Percentiles rank a stretch among this genome's conserved stretches.
Evolutionary conservation across 1,140 invertebrate species (phyloP).

Genomic region (Araneus ventricosus): DNA sequence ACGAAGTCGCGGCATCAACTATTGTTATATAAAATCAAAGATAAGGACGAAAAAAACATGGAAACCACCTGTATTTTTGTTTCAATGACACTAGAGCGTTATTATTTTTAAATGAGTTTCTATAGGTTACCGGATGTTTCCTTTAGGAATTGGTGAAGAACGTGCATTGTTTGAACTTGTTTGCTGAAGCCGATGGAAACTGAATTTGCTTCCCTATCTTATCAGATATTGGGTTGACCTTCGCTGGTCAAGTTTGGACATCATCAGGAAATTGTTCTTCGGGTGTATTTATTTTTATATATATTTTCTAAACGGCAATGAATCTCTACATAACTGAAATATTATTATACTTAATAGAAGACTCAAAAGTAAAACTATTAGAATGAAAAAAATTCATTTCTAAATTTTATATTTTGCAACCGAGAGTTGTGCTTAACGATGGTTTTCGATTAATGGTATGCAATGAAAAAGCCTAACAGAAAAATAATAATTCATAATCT

Average conservation of each 20-base stretch:
- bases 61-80: neutral
- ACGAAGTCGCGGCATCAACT: too few relatives aligned
- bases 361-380: too few relatives aligned
- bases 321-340: neutral
- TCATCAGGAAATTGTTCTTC: constrained; percentile 16
- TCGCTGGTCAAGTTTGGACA: neutral
- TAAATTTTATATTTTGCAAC: too few relatives aligned
- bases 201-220: neutral
- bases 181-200: constrained; percentile 27
- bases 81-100: neutral
- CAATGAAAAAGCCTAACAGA: too few relatives aligned
- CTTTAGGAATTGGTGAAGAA: neutral
- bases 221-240: neutral
- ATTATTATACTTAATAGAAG: too few relatives aligned
- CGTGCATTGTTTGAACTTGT: constrained; percentile 47
- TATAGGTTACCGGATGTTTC: constrained; percentile 19
- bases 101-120: constrained; percentile 52
- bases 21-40: neutral
- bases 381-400: too few relatives aligned
- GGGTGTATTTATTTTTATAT: neutral
- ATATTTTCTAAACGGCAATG: neutral
- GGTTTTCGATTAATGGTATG: too few relatives aligned
- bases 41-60: neutral
- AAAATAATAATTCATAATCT: too few relatives aligned
- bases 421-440: too few relatives aligned